phyloP scores from a whole-genome alignment of 2,113 vertebrate species.

The Apteryx mantelli region DNA sequence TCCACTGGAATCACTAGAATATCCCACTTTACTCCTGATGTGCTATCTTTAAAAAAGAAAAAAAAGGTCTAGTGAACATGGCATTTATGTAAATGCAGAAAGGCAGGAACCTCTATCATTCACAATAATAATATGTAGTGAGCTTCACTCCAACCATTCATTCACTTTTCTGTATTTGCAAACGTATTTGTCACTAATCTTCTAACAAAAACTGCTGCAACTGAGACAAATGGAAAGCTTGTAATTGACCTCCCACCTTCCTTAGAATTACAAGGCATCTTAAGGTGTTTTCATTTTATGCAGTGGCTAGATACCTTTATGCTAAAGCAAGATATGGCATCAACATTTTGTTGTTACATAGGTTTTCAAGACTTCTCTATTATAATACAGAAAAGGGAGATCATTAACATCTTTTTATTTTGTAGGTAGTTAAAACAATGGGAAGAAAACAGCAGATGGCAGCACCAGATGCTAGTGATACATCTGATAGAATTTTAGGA shows the following conservation, averaged over 20 bases:
- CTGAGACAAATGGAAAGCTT: background rate
- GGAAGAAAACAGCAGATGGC: slow-evolving; percentile 76
- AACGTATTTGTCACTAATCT: background rate
- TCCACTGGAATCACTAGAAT: background rate
- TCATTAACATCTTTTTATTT: background rate
- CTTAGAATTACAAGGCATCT: background rate
- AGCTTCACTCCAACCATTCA: background rate
- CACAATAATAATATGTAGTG: background rate
- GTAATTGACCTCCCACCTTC: background rate
- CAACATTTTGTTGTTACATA: background rate
- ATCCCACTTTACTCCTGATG: background rate
- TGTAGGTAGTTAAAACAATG: background rate
- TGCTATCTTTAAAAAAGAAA: background rate
- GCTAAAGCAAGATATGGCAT: background rate
- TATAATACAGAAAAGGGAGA: background rate
- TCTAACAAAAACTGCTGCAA: background rate
- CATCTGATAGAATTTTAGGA: background rate
- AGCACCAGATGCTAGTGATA: slow-evolving; percentile 63
- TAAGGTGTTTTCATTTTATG: background rate
- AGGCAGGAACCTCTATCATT: background rate
- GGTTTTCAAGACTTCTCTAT: background rate
- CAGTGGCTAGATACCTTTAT: background rate
- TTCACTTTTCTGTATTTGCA: background rate
- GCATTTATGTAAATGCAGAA: background rate
- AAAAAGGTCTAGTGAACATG: background rate